phyloP scores from a whole-genome alignment of 2,888 invertebrate species.

The Tenthredo amoena region DNA sequence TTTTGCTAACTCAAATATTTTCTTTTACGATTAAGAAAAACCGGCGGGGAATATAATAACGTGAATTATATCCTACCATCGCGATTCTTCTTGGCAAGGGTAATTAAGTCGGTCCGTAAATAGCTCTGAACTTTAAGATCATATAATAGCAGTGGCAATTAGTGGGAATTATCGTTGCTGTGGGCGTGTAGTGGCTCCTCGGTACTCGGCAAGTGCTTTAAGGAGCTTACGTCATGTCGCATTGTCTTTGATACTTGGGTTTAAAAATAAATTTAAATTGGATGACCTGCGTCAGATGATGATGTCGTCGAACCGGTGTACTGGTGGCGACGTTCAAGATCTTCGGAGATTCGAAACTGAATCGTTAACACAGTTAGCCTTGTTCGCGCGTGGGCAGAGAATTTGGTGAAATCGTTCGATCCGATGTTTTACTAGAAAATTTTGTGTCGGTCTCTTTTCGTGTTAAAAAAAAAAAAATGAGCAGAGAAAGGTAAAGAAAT shows the following conservation, averaged over 20 bases:
- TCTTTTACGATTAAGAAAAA: not conserved
- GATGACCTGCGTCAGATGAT: not conserved
- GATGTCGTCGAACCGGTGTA: not conserved
- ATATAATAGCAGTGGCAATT: constrained; percentile 71
- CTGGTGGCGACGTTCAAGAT: not conserved
- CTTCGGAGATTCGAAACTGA: not conserved
- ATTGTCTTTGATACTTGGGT: constrained; percentile 32
- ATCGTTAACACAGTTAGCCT: not conserved
- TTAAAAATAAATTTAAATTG: constrained; percentile 36
- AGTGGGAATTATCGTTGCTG: constrained; percentile 69
- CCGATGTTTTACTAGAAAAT: not conserved
- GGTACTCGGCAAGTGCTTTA: constrained; percentile 31
- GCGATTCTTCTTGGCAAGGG: constrained; percentile 15
- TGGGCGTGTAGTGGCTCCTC: constrained; percentile 60
- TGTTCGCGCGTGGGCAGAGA: not conserved
- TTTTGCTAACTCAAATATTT: not conserved
- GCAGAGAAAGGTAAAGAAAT: not conserved
- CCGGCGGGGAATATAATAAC: not conserved
- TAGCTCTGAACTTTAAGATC: constrained; percentile 51
- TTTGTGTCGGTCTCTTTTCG: not conserved
- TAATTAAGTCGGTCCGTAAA: constrained; percentile 51
- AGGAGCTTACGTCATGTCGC: constrained; percentile 47
- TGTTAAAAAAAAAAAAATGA: not conserved
- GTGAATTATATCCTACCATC: not conserved
- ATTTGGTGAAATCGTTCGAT: not conserved